Evolutionary conservation across 1,140 invertebrate genomes (phyloP).

Genomic region (Pseudomyrmex cubaensis): DNA sequence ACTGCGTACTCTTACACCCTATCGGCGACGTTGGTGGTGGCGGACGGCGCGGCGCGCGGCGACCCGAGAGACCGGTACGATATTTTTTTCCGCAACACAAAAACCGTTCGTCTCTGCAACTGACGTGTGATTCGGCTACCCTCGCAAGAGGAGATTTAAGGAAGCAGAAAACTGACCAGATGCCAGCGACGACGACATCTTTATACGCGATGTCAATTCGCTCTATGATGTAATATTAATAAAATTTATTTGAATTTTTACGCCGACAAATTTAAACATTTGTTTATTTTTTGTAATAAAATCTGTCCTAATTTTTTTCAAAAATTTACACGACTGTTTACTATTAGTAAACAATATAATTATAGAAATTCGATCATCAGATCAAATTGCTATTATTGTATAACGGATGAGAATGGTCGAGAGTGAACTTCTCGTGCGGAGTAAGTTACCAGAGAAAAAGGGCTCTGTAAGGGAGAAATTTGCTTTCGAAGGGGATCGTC

Average conservation of each 20-base stretch:
- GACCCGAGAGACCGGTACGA: slow-evolving; percentile 61
- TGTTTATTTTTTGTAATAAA: not conserved
- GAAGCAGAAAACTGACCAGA: slow-evolving; percentile 72
- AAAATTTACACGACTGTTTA: not conserved
- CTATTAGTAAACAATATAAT: not conserved
- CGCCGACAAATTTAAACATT: not conserved
- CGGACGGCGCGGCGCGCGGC: slow-evolving; percentile 21
- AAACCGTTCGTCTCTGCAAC: slow-evolving; percentile 72
- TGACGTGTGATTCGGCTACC: slow-evolving; percentile 73
- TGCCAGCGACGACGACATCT: slow-evolving; percentile 30
- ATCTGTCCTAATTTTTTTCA: not conserved
- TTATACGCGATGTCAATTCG: not conserved
- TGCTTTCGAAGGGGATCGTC: slow-evolving; percentile 33
- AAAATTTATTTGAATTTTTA: not conserved
- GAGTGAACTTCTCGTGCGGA: slow-evolving; percentile 33
- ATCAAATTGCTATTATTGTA: slow-evolving; percentile 27
- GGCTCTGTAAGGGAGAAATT: slow-evolving; percentile 31
- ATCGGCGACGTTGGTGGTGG: slow-evolving; percentile 66
- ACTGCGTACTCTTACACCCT: slow-evolving; percentile 73
- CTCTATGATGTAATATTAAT: not conserved
- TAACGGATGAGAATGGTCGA: slow-evolving; percentile 43
- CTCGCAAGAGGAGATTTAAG: slow-evolving; percentile 69
- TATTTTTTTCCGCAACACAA: slow-evolving; percentile 69
- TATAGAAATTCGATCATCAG: not conserved
- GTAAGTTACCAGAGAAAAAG: slow-evolving; percentile 57